Evolutionary conservation across 2,888 invertebrate species (phyloP), one percentile per base, ranked within the genome.

Genomic region (Octonoba sinensis): DNA sequence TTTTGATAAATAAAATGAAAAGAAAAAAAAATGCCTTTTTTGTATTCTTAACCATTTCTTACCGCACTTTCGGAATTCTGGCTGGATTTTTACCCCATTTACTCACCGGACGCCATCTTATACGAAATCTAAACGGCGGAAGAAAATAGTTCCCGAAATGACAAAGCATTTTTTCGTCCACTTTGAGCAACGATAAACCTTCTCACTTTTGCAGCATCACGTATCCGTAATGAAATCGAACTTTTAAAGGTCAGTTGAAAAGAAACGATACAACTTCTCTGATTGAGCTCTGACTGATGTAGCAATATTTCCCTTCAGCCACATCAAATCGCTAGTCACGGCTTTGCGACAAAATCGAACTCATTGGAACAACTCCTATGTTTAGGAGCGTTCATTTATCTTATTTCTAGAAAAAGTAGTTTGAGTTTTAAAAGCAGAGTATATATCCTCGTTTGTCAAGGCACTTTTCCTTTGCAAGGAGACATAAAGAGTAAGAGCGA

Each of bases 151-250:
- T 22, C 24, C 8, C 47, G 47, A 59, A 71, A 71, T 59, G 57
- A 44, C 44, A 71, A 59, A 15, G 47, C 27, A 24, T 27, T 59
- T 71, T 67, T 46, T 56, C 56, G 20, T 44, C 20, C 36, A 49
- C 36, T 36, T 36, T 36, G 4, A 18, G 54, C 54, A 54, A 8
- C 20, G 54, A 54, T 54, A 15, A 20, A 54, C 18, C 54, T 54
- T 54, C 36, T 36, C 36, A 36, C 36, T 36, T 22, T 64, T 65
- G 46, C 54, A 24, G n/a, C 46, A 65, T 77, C 76, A 77, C 76
- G 76, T 77, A 24, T 1, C 62, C 15, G 70, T 77, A 77, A 77
- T 77, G 76, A 77, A 77, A 77, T 77, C 62, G 64, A 62, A 47
- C 59, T 75, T 75, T 46, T 49, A 13, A 36, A 20, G 73, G 73